Percentiles rank a stretch among this genome's conserved stretches.
Evolutionary conservation across 2,888 invertebrate genomes (phyloP).

Genomic region (Polydrusus cervinus): DNA sequence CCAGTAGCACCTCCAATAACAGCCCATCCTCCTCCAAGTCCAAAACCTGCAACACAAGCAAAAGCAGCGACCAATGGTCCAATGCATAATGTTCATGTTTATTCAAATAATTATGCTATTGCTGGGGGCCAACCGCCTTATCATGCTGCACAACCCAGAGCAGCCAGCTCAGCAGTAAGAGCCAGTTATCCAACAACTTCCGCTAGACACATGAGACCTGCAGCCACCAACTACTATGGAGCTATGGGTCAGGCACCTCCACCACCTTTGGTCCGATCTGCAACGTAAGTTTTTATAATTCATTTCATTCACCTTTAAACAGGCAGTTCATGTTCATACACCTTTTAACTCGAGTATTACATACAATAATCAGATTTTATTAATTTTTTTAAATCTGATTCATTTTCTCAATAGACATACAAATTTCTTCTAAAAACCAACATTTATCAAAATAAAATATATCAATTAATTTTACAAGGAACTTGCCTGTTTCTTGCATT

Average conservation of each 20-base stretch:
- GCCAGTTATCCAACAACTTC: slow-evolving; percentile 69
- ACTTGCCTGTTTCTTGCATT: too few species aligned
- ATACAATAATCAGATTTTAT: too few species aligned
- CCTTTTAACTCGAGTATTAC: too few species aligned
- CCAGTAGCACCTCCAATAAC: slow-evolving; percentile 84
- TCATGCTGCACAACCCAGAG: slow-evolving; percentile 63
- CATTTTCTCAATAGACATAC: too few species aligned
- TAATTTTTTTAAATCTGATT: too few species aligned
- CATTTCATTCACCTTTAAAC: too few species aligned
- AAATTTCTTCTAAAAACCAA: too few species aligned
- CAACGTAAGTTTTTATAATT: slow-evolving; percentile 64
- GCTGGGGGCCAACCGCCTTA: slow-evolving; percentile 64
- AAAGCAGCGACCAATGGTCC: slow-evolving; percentile 65
- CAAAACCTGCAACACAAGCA: slow-evolving; percentile 69
- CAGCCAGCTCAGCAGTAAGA: slow-evolving; percentile 65
- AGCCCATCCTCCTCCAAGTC: slow-evolving; percentile 70
- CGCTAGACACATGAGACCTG: slow-evolving; percentile 64
- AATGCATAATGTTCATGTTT: slow-evolving; percentile 65
- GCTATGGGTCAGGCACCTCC: slow-evolving; percentile 70
- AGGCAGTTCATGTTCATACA: too few species aligned
- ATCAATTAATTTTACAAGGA: too few species aligned
- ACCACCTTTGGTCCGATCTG: slow-evolving; percentile 74
- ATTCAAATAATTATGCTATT: slow-evolving; percentile 62
- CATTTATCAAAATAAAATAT: too few species aligned
- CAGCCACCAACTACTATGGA: slow-evolving; percentile 61